Evolutionary conservation across 2,113 vertebrate genomes (phyloP).

Genomic region (Agapornis roseicollis): DNA sequence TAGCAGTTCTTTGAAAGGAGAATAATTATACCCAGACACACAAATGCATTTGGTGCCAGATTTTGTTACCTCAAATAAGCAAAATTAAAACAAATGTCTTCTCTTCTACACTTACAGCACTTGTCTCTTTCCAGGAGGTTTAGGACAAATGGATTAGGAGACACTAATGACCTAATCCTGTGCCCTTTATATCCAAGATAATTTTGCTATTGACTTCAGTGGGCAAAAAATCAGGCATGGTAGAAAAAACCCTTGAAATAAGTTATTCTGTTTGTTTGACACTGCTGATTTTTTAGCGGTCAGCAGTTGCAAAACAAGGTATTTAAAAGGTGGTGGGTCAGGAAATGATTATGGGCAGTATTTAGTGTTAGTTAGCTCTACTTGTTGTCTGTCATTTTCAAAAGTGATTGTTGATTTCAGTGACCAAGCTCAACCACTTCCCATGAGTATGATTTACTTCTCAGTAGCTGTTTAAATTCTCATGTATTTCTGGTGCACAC

Average conservation of each 20-base stretch:
- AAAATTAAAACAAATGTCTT: conserved; percentile 77
- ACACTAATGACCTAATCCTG: conserved; percentile 31
- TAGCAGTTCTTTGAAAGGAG: conserved; percentile 61
- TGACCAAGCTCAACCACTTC: background rate
- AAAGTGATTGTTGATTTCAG: background rate
- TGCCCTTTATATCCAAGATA: conserved; percentile 23
- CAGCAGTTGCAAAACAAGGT: background rate
- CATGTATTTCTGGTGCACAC: background rate
- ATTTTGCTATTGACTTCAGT: background rate
- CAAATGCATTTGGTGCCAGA: conserved; percentile 79
- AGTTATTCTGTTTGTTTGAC: background rate
- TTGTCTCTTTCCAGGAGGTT: conserved; percentile 41
- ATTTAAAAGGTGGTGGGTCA: background rate
- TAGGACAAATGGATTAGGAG: conserved; percentile 57
- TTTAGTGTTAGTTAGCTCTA: background rate
- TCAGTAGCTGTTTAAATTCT: background rate
- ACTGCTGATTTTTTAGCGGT: background rate
- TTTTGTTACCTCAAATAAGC: conserved; percentile 78
- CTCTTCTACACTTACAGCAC: conserved; percentile 71
- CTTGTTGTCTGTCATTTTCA: background rate
- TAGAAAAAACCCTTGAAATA: background rate
- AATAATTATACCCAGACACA: conserved; percentile 75
- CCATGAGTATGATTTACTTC: background rate
- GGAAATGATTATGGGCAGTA: background rate
- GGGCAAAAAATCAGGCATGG: background rate